These are phyloP conservation scores for Ranitomeya imitator DNA, from an alignment of 2,113 vertebrate species.

Conservation along the genomic window DNA sequence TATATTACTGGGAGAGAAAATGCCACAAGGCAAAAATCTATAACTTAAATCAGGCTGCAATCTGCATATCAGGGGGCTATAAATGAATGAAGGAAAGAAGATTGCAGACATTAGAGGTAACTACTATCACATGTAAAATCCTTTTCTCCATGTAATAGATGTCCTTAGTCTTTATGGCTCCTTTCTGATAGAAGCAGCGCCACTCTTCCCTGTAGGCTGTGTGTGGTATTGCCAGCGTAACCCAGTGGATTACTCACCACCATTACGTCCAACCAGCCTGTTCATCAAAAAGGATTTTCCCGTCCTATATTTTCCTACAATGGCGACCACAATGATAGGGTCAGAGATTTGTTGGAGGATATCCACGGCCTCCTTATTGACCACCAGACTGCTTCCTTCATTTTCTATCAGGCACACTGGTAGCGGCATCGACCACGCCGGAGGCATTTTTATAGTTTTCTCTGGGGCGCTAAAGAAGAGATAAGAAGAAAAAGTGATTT, in stretches of 20 bases:
- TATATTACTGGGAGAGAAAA: no score
- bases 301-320: conserved; percentile 58
- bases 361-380: conserved; percentile 53
- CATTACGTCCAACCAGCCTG: conserved; percentile 49
- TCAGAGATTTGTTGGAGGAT: conserved; percentile 48
- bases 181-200: not conserved
- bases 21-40: no score
- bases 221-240: not conserved
- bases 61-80: no score
- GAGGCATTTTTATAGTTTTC: not conserved
- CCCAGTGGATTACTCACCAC: conserved; percentile 42
- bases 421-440: not conserved
- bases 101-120: no score
- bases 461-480: not conserved
- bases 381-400: not conserved
- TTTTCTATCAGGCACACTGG: conserved; percentile 64
- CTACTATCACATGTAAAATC: no score
- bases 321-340: conserved; percentile 64
- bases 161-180: no score
- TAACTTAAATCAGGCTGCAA: no score
- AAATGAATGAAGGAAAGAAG: no score
- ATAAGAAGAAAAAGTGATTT: not conserved
- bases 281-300: conserved; percentile 68
- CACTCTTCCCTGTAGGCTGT: not conserved
- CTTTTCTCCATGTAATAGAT: no score